Conservation (phyloP, 2,113 vertebrate species). For the Tympanuchus pallidicinctus region DNA sequence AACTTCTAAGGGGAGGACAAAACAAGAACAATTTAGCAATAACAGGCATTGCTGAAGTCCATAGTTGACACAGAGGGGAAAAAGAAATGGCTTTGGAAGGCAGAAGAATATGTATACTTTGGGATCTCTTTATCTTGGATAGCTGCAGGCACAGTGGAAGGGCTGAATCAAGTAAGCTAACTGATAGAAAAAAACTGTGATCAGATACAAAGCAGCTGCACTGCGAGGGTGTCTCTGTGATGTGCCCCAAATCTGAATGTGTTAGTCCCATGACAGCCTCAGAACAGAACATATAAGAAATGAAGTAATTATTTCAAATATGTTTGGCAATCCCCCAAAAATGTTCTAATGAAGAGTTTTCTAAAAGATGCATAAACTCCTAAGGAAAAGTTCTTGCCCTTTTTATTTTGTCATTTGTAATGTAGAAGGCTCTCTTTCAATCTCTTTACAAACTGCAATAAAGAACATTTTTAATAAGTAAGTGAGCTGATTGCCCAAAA, state of each 20-base stretch:
- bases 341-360: not conserved
- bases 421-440: not conserved
- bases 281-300: not conserved
- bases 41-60: not conserved
- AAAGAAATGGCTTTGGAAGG: not conserved
- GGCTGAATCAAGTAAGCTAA: not conserved
- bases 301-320: not conserved
- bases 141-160: not conserved
- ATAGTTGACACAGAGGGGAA: not conserved
- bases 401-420: not conserved
- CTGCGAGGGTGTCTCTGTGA: not conserved
- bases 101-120: not conserved
- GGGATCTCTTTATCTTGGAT: not conserved
- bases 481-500: not conserved
- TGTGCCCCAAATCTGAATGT: not conserved
- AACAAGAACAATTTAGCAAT: slow-evolving; percentile 20
- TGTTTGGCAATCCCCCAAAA: not conserved
- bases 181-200: not conserved
- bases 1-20: not conserved
- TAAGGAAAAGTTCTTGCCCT: not conserved
- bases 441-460: not conserved
- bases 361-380: not conserved
- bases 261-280: not conserved
- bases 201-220: not conserved
- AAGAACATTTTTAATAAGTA: not conserved